Evolutionary conservation across 2,888 invertebrate species (phyloP).

Genomic region (Rhorus exstirpatorius): DNA sequence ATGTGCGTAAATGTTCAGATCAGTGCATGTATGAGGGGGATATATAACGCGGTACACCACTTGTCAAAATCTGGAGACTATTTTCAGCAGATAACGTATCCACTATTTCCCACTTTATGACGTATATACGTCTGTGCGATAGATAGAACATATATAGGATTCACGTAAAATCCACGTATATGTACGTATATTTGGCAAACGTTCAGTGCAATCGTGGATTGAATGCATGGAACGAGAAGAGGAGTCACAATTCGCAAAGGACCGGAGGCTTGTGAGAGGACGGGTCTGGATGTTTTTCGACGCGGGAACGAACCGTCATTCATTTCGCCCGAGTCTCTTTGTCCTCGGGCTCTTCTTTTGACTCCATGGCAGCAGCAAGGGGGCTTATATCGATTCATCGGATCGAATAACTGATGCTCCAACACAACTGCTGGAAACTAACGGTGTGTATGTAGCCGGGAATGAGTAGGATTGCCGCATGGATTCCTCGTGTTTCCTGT

Average conservation of each 20-base stretch:
- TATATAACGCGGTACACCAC: slow-evolving; percentile 58
- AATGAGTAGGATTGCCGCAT: slow-evolving; percentile 39
- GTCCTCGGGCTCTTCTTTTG: slow-evolving; percentile 49
- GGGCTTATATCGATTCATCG: slow-evolving; percentile 34
- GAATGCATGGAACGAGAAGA: slow-evolving; percentile 67
- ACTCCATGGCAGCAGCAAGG: slow-evolving; percentile 37
- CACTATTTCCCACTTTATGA: slow-evolving; percentile 27
- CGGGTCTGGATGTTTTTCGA: slow-evolving; percentile 35
- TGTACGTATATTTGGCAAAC: slow-evolving; percentile 44
- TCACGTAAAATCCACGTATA: neutral
- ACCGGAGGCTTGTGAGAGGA: neutral
- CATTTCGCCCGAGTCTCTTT: slow-evolving; percentile 48
- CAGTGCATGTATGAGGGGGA: slow-evolving; percentile 19
- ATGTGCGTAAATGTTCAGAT: slow-evolving; percentile 32
- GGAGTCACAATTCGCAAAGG: slow-evolving; percentile 16
- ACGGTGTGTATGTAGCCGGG: slow-evolving; percentile 31
- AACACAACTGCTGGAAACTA: slow-evolving; percentile 30
- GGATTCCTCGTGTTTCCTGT: slow-evolving; percentile 16
- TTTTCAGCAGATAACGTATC: slow-evolving; percentile 75
- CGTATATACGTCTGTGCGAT: slow-evolving; percentile 1
- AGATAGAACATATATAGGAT: slow-evolving; percentile 18
- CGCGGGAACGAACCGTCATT: slow-evolving; percentile 23
- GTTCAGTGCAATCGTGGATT: slow-evolving; percentile 64
- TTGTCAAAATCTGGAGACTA: slow-evolving; percentile 74
- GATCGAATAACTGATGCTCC: slow-evolving; percentile 28